Conservation (phyloP, 1,140 invertebrate genomes). For the Watersipora subatra region DNA sequence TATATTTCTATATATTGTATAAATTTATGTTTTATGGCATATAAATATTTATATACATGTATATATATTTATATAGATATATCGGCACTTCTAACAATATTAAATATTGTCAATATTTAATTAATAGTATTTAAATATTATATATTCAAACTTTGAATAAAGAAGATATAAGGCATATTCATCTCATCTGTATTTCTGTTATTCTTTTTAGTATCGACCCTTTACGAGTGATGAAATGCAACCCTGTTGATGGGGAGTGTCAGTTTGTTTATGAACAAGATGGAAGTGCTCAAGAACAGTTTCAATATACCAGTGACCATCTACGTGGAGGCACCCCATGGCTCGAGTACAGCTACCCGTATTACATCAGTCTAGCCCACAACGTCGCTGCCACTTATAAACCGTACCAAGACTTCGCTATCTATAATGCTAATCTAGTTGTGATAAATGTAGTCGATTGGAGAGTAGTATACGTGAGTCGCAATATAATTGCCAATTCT, state of each 20-base stretch:
- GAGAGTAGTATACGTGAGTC: conserved; percentile 2
- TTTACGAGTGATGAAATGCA: not conserved
- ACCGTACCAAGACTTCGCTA: not conserved
- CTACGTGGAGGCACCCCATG: not conserved
- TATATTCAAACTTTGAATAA: too few species aligned
- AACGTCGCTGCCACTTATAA: not conserved
- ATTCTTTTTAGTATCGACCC: not conserved
- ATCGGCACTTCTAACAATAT: too few species aligned
- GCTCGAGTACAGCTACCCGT: not conserved
- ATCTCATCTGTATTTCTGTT: too few species aligned
- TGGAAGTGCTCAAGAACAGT: not conserved
- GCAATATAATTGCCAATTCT: not conserved
- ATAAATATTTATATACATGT: too few species aligned
- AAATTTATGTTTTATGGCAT: too few species aligned
- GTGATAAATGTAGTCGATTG: not conserved
- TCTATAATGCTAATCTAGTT: not conserved
- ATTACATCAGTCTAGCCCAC: not conserved
- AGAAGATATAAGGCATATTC: too few species aligned
- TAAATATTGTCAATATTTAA: too few species aligned
- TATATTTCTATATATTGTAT: too few species aligned
- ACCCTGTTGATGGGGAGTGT: not conserved
- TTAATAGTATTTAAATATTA: too few species aligned
- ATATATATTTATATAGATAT: too few species aligned
- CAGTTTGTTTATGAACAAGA: conserved; percentile 1
- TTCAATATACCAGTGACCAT: not conserved